Conservation (phyloP, 2,113 vertebrate species). For the Mesocricetus auratus region DNA sequence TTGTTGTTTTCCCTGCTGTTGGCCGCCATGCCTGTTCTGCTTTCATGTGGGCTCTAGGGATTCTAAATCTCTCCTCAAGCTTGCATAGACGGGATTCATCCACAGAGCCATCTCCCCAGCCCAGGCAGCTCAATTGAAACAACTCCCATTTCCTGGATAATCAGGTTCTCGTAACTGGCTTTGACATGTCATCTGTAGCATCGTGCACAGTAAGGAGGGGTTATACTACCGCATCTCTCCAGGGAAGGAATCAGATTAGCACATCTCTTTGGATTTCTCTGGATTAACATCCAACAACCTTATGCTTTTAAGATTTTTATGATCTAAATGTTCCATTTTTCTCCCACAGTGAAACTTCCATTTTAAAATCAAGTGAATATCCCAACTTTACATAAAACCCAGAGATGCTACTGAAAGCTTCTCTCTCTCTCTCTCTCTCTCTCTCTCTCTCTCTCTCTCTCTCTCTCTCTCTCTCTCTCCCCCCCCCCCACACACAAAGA, state of each 20-base stretch:
- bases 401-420: neutral
- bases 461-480: neutral
- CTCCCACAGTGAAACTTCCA: neutral
- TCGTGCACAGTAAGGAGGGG: neutral
- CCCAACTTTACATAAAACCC: constrained; percentile 34
- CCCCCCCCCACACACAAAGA: neutral
- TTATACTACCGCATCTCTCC: neutral
- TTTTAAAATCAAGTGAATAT: constrained; percentile 55
- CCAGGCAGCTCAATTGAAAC: neutral
- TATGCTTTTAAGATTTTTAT: constrained; percentile 65
- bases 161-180: neutral
- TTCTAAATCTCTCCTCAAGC: neutral
- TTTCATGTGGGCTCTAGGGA: no score
- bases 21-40: neutral
- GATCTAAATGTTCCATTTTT: constrained; percentile 61
- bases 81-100: neutral
- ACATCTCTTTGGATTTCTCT: constrained; percentile 65
- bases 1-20: neutral
- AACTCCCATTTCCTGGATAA: neutral
- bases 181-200: neutral
- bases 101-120: neutral
- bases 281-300: neutral
- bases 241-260: neutral
- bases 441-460: neutral
- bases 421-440: neutral